A percentile compares a stretch with the other conserved stretches of the same genome.
Conservation (phyloP, 2,888 invertebrate genomes). For the Mythimna loreyi region DNA sequence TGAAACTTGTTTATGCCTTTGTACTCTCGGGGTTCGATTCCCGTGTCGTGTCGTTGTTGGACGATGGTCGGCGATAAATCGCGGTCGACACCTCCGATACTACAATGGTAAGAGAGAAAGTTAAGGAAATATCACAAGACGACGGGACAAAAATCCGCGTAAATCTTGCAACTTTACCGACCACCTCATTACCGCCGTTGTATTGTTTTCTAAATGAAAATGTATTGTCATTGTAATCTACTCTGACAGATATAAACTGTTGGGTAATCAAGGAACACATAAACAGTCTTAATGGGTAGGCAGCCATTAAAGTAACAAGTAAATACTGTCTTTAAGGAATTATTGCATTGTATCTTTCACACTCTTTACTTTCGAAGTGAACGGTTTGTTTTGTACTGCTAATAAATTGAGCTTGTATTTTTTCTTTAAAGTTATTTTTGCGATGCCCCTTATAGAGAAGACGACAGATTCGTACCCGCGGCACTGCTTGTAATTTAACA, state of each 20-base stretch:
- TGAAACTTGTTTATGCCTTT: constrained; percentile 75
- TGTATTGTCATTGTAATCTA: constrained; percentile 56
- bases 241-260: constrained; percentile 50
- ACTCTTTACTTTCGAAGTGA: constrained; percentile 45
- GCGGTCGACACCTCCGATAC: constrained; percentile 83
- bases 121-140: constrained; percentile 80
- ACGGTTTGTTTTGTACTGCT: constrained; percentile 7
- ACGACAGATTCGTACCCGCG: constrained; percentile 35
- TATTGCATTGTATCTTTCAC: constrained; percentile 46
- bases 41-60: constrained; percentile 81
- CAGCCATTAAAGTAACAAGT: constrained; percentile 30
- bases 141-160: constrained; percentile 75
- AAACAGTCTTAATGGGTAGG: constrained; percentile 54
- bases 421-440: constrained; percentile 26
- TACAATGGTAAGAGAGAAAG: constrained; percentile 88
- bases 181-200: constrained; percentile 58
- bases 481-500: constrained; percentile 44
- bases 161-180: constrained; percentile 63
- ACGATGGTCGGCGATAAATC: constrained; percentile 85
- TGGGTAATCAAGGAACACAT: constrained; percentile 56
- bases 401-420: constrained; percentile 9
- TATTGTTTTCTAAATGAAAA: constrained; percentile 67
- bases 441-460: constrained; percentile 29
- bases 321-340: constrained; percentile 50
- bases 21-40: constrained; percentile 81